Evolutionary conservation across 2,888 invertebrate species (phyloP), one percentile per base, ranked within the genome.

Genomic region (Heteromurus nitidus): DNA sequence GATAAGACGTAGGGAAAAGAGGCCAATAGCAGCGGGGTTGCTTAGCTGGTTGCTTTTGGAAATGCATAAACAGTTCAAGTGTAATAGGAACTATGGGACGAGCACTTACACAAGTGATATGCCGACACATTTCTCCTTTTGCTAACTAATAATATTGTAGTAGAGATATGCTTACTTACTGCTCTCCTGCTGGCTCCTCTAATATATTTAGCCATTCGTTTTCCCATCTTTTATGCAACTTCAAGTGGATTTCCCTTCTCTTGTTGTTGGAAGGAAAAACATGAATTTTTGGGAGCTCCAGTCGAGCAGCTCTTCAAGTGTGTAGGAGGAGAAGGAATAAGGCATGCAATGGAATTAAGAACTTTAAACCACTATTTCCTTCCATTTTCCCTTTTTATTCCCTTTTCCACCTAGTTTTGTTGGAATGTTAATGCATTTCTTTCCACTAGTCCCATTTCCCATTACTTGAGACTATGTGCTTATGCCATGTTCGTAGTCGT

Each of bases 341-440:
- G 58, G 24, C 13, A 11, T 28, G 58, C 58, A 69, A 69, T 36
- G 73, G 73, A 64, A 74, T 74, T 74, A 72, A 62, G 60, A 72
- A 72, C 28, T 72, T 72, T 72, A 50, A 74, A 74, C 47, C 62
- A 73, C 42, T 28, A 44, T 72, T 62, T 58, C 42, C 60, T 60
- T 58, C 53, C 62, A 44, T 42, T 70, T 70, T 30, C 42, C 18
- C 50, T 44, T 73, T 50, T 73, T 50, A 30, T 55, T 28, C 53
- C 30, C 30, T 26, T 20, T 36, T 73, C 62, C 30, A 62, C 62
- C 30, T 69, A 28, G 55, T 50, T 73, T 53, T 50, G 16, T 44
- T 64, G 73, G 73, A 74, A 74, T 74, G 64, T 53, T 74, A 74
- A 74, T 64, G 73, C 36, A 74, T 74, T 64, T 74, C 18, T 60